Base-by-base conservation (phyloP, 2,113 vertebrate genomes). In the Deroptyus accipitrinus region DNA sequence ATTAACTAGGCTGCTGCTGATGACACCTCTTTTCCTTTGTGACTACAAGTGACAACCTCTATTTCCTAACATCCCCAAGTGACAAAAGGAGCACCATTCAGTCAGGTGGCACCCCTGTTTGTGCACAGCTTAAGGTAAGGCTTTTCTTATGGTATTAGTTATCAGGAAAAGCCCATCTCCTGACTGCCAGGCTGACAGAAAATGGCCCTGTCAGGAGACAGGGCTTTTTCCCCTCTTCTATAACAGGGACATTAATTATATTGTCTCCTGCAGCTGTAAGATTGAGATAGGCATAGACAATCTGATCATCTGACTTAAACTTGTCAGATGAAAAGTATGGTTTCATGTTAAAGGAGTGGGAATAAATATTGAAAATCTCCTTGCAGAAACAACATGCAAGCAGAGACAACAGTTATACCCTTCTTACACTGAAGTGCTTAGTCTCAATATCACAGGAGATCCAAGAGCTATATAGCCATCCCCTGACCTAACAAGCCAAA, bases 221-320 rank as follows among this genome's bases (percentile, higher is more conserved):
- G 27, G 19, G 9, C 2, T 39, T 39, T 46, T 41, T 7, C 19
- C 24, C 62, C 90, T 79, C 55, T 30, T 75, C 57, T 57, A 0
- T 28, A 76, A 66, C 14, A 93, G 46, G 46, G 22, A 74, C 64
- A 83, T 95, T 68, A 91, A 97, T 93, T 84, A 91, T 6, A 27
- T 42, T 93, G 83, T 91, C 25, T 15, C 49, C 80, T 83, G 62
- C 30, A 78, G 78, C 73, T 22, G 5, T 72, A 69, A 82, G 68
- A 89, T 41, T 52, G 78, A 96, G 91, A 88, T 23, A 86, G 88
- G 81, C 88, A 93, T 68, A 94, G 69, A 63, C 83, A 95, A 96
- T 70, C 92, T 80, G 72, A 93, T 92, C 82, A 94, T 91, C 88
- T 92, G 93, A 92, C 79, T 96, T 92, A 41, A 96, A 95, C 79